Evolutionary conservation across 2,113 vertebrate genomes (phyloP), one percentile per base, ranked within the genome.

Genomic region (Odocoileus virginianus): DNA sequence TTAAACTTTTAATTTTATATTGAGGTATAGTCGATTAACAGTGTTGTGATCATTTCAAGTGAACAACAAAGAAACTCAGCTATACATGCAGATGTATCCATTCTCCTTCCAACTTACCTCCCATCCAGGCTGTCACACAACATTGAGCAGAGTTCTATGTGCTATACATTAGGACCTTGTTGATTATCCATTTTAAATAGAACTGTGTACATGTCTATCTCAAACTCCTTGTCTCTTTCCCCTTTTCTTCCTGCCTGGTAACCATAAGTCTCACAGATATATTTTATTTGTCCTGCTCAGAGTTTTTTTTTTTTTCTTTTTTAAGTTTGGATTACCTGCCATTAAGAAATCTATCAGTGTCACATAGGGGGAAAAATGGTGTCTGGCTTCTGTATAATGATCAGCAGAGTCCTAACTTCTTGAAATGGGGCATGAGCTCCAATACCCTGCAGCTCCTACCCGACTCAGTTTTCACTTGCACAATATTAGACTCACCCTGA

Each of bases 401-500:
- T 21, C 6, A 10, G 25, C 0, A 14, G 16, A 14, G 25, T 30
- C 9, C 13, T 1, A 17, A 11, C 64, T 50, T 47, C 7, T 4
- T 33, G 76, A 30, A 45, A 15, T 10, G 3, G n/a, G 27, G 6
- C 19, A 0, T 9, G 28, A 21, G 33, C 21, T 14, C 9, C 27
- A 2, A 0, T 2, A 50, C 23, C 40, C 23, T 30, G 30, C 6
- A 5, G 27, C 17, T 61, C 47, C 30, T 2, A 3, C 43, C 11
- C 1, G n/a, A n/a, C 19, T 40, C 2, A 4, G 19, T 36, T 33
- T 40, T n/a, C 27, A 0, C 7, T 8, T 40, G 16, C 25, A 3
- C 7, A 2, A 0, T 14, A 1, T 15, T 2, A 0, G 47, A 0
- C 4, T 1, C 1, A 23, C 30, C 55, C 47, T 5, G 14, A 17